Percentiles rank a stretch among this genome's conserved stretches.
Evolutionary conservation across 1,140 invertebrate genomes (phyloP).

Genomic region (Venturia canescens): DNA sequence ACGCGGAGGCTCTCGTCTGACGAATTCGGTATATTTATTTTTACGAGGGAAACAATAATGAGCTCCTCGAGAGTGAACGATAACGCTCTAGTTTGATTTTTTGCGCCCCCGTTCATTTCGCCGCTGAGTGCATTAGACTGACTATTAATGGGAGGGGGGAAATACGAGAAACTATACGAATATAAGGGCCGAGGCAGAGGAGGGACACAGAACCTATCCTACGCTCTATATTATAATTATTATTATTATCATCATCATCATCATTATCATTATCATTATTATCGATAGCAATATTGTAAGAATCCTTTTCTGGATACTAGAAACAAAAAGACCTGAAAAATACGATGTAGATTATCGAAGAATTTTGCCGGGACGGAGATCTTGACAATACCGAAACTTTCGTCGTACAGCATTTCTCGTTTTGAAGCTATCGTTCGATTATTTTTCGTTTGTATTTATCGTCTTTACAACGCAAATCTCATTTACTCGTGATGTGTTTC

Average conservation of each 20-base stretch:
- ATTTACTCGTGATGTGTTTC: too few relatives aligned
- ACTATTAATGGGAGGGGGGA: slow-evolving; percentile 6
- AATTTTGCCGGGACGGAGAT: neutral
- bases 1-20: slow-evolving; percentile 71
- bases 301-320: neutral
- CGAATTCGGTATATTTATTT: slow-evolving; percentile 42
- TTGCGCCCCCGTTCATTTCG: neutral
- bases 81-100: neutral
- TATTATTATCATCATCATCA: too few relatives aligned
- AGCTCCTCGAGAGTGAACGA: slow-evolving; percentile 37
- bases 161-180: slow-evolving; percentile 3
- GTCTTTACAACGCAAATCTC: too few relatives aligned
- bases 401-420: slow-evolving; percentile 22
- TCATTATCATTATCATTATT: neutral
- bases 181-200: neutral
- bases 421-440: too few relatives aligned
- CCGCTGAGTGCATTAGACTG: slow-evolving; percentile 38
- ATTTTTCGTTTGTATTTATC: too few relatives aligned
- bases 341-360: slow-evolving; percentile 25
- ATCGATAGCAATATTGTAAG: neutral
- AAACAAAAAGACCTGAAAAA: neutral
- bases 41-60: slow-evolving; percentile 48
- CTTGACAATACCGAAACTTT: slow-evolving; percentile 42
- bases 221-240: too few relatives aligned
- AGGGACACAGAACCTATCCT: too few relatives aligned